Percentiles rank a stretch among this genome's conserved stretches.
Conservation (phyloP, 2,888 invertebrate species). For the Neocrepidodera transversa region DNA sequence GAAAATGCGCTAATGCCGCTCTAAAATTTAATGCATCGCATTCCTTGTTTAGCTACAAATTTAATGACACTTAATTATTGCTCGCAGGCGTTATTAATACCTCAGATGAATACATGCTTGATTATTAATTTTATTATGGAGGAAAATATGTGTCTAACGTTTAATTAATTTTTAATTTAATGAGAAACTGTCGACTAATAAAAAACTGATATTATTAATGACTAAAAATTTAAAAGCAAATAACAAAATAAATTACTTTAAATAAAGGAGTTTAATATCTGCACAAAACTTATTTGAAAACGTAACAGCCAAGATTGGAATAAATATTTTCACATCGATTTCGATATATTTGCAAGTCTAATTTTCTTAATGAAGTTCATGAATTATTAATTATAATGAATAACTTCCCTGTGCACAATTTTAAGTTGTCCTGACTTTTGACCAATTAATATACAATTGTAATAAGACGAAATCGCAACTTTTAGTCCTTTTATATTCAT, state of each 20-base stretch:
- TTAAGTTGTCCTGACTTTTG: neutral
- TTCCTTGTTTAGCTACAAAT: slow-evolving; percentile 35
- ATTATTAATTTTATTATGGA: neutral
- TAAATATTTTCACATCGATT: no score
- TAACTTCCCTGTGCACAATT: neutral
- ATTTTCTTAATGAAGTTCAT: neutral
- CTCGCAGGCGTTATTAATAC: slow-evolving; percentile 18
- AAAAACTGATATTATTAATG: no score
- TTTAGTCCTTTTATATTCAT: neutral
- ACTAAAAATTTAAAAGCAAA: no score
- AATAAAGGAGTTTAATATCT: no score
- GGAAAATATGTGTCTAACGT: neutral
- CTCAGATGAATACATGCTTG: slow-evolving; percentile 17
- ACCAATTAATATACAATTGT: neutral
- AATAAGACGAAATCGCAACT: neutral
- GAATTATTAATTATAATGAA: neutral
- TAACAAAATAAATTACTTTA: no score
- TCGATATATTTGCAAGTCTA: neutral
- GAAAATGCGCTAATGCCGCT: slow-evolving; percentile 30
- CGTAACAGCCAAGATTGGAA: no score
- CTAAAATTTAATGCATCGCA: slow-evolving; percentile 32
- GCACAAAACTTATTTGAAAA: no score
- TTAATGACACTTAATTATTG: slow-evolving; percentile 32
- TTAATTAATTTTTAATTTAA: neutral
- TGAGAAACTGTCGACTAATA: no score